These are phyloP conservation scores for Limonius californicus DNA, from an alignment of 1,140 invertebrate genomes.

Conservation along the genomic window DNA sequence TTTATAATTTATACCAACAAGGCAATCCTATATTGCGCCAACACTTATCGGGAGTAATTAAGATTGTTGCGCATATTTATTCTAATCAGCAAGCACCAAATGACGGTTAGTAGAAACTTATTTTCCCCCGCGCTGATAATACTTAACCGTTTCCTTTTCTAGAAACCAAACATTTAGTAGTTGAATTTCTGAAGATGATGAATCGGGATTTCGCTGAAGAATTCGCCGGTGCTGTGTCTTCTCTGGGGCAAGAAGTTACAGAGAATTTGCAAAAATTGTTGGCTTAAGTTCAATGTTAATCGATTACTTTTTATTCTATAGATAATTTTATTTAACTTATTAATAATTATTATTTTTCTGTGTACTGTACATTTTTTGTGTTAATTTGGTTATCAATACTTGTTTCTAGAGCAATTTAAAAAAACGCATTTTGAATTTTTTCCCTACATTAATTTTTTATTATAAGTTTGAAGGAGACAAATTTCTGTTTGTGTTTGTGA, in stretches of 20 bases:
- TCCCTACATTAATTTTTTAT: no score
- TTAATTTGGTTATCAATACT: no score
- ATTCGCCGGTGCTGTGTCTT: conserved; percentile 47
- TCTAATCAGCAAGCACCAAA: conserved; percentile 51
- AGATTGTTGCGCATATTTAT: conserved; percentile 52
- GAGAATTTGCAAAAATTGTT: conserved; percentile 44
- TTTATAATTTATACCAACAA: conserved; percentile 59
- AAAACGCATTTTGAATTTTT: no score
- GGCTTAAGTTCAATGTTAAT: not conserved
- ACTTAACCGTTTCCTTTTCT: no score
- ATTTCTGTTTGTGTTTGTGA: no score
- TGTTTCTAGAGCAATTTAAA: no score
- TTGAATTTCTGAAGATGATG: conserved; percentile 53
- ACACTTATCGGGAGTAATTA: conserved; percentile 54
- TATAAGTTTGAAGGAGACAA: no score
- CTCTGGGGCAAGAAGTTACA: conserved; percentile 46
- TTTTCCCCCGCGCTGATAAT: no score
- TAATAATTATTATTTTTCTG: no score
- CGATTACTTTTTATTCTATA: no score
- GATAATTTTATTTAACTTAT: no score
- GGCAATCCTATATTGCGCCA: conserved; percentile 53
- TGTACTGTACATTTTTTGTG: no score
- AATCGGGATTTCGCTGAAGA: conserved; percentile 56
- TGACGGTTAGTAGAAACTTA: conserved; percentile 49
- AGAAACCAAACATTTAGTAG: conserved; percentile 51